Conservation (phyloP, 2,113 vertebrate genomes). For the Vanacampus margaritifer region DNA sequence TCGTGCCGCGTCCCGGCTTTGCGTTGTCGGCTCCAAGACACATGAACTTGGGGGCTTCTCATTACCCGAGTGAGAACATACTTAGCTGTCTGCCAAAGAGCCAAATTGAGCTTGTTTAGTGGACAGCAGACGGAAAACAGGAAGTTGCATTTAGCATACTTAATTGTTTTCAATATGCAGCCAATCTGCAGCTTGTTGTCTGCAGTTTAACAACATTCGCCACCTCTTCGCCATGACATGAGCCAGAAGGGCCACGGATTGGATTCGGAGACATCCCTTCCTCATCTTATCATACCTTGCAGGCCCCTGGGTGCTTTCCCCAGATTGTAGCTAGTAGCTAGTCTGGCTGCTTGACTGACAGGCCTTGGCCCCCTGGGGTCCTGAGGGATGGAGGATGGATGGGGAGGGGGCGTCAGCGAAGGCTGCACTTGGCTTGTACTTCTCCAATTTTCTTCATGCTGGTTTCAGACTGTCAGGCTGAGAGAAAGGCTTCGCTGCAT, state of each 20-base stretch:
- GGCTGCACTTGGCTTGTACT: constrained; percentile 68
- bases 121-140: constrained; percentile 7
- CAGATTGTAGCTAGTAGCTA: constrained; percentile 58
- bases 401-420: constrained; percentile 61
- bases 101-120: constrained; percentile 22
- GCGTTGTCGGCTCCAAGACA: constrained; percentile 55
- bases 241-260: constrained; percentile 45
- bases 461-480: constrained; percentile 62
- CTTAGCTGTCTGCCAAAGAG: constrained; percentile 48
- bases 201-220: constrained; percentile 62
- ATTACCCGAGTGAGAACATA: constrained; percentile 53
- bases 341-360: constrained; percentile 69
- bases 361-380: constrained; percentile 66
- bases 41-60: constrained; percentile 65
- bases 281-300: constrained; percentile 67
- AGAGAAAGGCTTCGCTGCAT: constrained; percentile 68
- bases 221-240: constrained; percentile 47
- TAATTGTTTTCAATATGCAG: constrained; percentile 24
- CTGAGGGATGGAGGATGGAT: constrained; percentile 50
- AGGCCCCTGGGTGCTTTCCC: constrained; percentile 60
- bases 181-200: constrained; percentile 44
- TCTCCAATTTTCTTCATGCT: constrained; percentile 68
- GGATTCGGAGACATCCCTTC: constrained; percentile 63
- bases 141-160: constrained; percentile 24
- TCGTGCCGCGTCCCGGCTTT: constrained; percentile 53